Percentiles rank a stretch among this genome's conserved stretches.
Conservation (phyloP, 2,113 vertebrate genomes). For the Cygnus buccinator region DNA sequence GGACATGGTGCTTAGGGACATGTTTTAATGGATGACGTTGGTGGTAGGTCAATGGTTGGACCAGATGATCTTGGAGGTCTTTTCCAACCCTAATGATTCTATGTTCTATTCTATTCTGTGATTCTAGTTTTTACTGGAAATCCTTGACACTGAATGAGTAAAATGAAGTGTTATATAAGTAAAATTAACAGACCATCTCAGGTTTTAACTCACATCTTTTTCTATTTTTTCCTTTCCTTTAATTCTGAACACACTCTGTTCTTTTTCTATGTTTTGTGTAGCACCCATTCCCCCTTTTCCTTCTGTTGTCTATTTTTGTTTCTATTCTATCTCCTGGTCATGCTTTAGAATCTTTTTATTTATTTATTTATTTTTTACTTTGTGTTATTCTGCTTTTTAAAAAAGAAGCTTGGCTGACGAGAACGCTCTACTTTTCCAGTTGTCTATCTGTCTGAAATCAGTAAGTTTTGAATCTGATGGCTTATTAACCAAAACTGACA, state of each 20-base stretch:
- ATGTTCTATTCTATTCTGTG: no score
- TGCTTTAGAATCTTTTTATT: background rate
- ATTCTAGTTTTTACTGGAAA: background rate
- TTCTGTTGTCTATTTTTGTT: background rate
- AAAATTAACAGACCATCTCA: background rate
- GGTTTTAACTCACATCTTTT: background rate
- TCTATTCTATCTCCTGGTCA: background rate
- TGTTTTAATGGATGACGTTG: no score
- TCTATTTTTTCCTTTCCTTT: background rate
- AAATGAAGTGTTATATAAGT: background rate
- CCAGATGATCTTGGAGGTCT: no score
- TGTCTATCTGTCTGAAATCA: background rate
- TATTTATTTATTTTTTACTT: background rate
- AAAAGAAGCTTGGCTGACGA: background rate
- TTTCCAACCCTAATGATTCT: no score
- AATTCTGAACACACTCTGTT: background rate
- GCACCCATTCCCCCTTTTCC: background rate
- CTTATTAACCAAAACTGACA: slow-evolving; percentile 19
- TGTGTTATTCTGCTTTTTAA: background rate
- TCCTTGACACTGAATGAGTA: accelerated
- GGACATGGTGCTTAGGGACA: no score
- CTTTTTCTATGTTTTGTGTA: background rate
- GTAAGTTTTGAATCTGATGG: background rate
- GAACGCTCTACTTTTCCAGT: background rate
- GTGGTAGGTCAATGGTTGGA: no score